Evolutionary conservation across 2,113 vertebrate genomes (phyloP).

Genomic region (Baryphthengus martii): DNA sequence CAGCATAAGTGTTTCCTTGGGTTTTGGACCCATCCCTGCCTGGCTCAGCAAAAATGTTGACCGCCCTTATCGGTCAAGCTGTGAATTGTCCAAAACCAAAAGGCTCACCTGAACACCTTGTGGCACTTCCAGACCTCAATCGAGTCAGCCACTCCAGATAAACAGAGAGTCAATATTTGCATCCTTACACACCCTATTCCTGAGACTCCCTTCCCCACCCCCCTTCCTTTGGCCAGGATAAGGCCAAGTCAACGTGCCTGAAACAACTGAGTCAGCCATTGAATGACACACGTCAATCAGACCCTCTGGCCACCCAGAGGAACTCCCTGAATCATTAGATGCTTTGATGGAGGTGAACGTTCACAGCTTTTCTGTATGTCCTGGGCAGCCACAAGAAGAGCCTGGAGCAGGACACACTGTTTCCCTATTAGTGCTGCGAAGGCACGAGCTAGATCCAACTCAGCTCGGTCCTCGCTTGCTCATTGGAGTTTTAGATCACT

Average conservation of each 20-base stretch:
- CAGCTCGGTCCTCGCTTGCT: neutral
- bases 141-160: rapidly evolving
- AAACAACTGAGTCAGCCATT: neutral
- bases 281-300: rapidly evolving
- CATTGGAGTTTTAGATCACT: neutral
- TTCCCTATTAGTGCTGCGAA: neutral
- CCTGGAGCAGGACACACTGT: rapidly evolving
- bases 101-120: neutral
- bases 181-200: rapidly evolving
- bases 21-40: rapidly evolving
- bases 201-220: neutral
- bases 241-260: neutral
- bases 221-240: neutral
- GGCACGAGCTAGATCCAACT: neutral
- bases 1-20: rapidly evolving
- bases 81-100: neutral
- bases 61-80: rapidly evolving
- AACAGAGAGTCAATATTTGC: rapidly evolving
- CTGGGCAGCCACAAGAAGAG: neutral
- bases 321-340: rapidly evolving
- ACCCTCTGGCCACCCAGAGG: neutral
- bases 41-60: rapidly evolving
- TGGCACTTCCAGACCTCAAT: rapidly evolving
- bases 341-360: neutral
- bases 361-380: neutral